Percentiles rank a stretch among this genome's conserved stretches.
Conservation (phyloP, 2,113 vertebrate genomes). For the Silurus asotus region DNA sequence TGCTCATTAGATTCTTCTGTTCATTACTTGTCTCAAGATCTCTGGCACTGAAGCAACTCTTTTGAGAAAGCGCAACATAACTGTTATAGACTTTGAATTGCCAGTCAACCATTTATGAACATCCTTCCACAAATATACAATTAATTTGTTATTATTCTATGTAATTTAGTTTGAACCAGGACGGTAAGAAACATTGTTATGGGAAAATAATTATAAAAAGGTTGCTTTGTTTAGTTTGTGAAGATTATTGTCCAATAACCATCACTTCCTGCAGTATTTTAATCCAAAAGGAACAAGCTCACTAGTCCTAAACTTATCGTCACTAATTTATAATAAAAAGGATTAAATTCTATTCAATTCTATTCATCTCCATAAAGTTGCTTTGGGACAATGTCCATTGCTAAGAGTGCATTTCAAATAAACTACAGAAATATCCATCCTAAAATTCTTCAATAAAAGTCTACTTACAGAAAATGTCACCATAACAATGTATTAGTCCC, state of each 20-base stretch:
- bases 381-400: too few relatives aligned
- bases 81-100: background rate
- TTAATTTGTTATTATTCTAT: background rate
- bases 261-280: background rate
- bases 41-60: background rate
- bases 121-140: background rate
- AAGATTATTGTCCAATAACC: background rate
- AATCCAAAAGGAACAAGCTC: too few relatives aligned
- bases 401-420: background rate
- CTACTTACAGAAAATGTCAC: background rate
- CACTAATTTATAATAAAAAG: too few relatives aligned
- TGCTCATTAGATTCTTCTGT: background rate
- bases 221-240: background rate
- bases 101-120: background rate
- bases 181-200: background rate
- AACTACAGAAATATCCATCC: background rate
- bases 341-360: too few relatives aligned
- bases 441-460: background rate
- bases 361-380: too few relatives aligned
- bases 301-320: too few relatives aligned
- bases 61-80: background rate
- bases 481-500: background rate
- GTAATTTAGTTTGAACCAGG: background rate
- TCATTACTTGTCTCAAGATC: background rate
- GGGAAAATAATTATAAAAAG: background rate